phyloP scores from a whole-genome alignment of 2,888 invertebrate species.

The Sphaerolaimus hirsutus region DNA sequence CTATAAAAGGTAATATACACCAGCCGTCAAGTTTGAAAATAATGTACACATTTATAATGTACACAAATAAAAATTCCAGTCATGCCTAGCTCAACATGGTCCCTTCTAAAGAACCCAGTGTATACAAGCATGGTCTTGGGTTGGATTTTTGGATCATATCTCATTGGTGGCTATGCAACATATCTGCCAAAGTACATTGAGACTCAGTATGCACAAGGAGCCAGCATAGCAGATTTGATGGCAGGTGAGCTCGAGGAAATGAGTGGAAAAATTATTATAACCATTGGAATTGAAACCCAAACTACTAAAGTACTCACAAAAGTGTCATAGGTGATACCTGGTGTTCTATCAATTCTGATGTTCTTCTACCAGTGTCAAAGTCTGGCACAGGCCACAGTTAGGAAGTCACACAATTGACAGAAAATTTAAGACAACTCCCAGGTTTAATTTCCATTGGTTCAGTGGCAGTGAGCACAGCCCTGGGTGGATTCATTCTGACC shows the following conservation, averaged over 20 bases:
- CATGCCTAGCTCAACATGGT: conserved; percentile 29
- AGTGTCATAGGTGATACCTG: neutral
- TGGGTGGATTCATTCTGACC: conserved; percentile 15
- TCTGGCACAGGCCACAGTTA: too few species aligned
- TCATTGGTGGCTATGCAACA: conserved; percentile 39
- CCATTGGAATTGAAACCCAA: too few species aligned
- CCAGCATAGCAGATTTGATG: conserved; percentile 42
- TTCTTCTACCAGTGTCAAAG: too few species aligned
- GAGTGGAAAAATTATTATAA: neutral
- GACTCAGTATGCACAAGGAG: conserved; percentile 43
- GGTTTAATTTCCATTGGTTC: conserved; percentile 16
- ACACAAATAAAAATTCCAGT: too few species aligned
- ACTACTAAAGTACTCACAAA: too few species aligned
- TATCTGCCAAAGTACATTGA: conserved; percentile 50
- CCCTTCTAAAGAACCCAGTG: conserved; percentile 40
- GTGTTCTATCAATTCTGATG: neutral
- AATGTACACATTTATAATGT: too few species aligned
- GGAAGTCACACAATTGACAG: too few species aligned
- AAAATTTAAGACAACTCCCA: conserved; percentile 1
- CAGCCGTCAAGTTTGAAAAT: too few species aligned
- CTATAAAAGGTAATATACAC: too few species aligned
- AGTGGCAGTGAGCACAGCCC: conserved; percentile 15
- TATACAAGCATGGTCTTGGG: conserved; percentile 42
- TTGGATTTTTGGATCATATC: conserved; percentile 40
- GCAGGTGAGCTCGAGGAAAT: conserved; percentile 32